Base-by-base conservation (phyloP, 2,888 invertebrate species). In the Sepioteuthis lessoniana region DNA sequence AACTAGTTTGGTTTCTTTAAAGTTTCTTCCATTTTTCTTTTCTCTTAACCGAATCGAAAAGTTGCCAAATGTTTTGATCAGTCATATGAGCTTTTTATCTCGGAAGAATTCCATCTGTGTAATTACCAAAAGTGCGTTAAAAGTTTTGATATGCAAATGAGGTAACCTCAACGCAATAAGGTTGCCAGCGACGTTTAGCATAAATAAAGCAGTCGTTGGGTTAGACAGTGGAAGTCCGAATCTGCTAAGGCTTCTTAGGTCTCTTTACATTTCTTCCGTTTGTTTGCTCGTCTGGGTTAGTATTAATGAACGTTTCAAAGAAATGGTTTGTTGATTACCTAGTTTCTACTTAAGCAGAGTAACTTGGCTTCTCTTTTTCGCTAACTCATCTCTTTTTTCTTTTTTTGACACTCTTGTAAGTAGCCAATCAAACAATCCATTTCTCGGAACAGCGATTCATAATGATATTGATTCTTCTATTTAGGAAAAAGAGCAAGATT, bases 251-350 rank as follows among this genome's bases (percentile, higher is more conserved):
- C 76, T 76, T 1, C n/a, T 76, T 76, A 76, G 76, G 76, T 76
- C n/a, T 35, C 76, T 76, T 76, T 76, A 76, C 76, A 76, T 76
- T 76, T 76, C 76, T 76, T 76, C n/a, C 76, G 76, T 76, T 76
- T 76, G 76, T n/a, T 76, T 76, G 19, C n/a, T 35, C 76, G 76
- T 76, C 76, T 35, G n/a, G n/a, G 76, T n/a, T 76, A 76, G 76
- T 35, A 76, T 35, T 76, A 76, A 76, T 76, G 76, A 76, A 76
- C 76, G 76, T 76, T 76, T 76, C 76, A 10, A 35, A 76, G 76
- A 76, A 76, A n/a, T 76, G n/a, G 76, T 35, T 76, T 35, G 35
- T 76, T 35, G 76, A 76, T 76, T n/a, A 35, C 76, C 76, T 76
- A 76, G 76, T 76, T 76, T 35, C 76, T 8, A 35, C 76, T 76